A percentile compares a stretch with the other conserved stretches of the same genome.
Conservation (phyloP, 2,113 vertebrate species). For the Nasalis larvatus region DNA sequence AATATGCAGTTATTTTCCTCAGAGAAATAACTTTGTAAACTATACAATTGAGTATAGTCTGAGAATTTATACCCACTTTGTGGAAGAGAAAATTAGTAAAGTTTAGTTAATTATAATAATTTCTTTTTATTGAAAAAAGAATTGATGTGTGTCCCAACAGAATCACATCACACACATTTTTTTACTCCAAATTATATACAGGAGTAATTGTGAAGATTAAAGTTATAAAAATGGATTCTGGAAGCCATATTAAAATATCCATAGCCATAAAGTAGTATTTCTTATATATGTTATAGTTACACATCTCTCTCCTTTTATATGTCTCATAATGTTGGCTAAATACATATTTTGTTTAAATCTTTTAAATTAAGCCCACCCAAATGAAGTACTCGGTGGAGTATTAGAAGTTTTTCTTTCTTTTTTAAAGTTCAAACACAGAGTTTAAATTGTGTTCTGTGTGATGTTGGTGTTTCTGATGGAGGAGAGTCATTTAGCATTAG, state of each 20-base stretch:
- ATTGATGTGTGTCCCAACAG: constrained; percentile 14
- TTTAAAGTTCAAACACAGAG: not conserved
- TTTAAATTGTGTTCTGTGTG: not conserved
- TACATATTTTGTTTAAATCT: not conserved
- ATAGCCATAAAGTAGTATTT: not conserved
- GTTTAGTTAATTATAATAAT: constrained; percentile 67
- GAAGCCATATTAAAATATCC: not conserved
- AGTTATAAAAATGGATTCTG: constrained; percentile 28
- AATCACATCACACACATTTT: constrained; percentile 15
- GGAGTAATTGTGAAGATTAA: not conserved
- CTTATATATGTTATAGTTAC: not conserved
- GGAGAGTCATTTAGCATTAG: not conserved
- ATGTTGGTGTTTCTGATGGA: not conserved
- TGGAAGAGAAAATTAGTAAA: constrained; percentile 61
- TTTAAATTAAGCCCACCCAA: not conserved
- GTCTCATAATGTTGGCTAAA: not conserved
- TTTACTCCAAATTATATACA: constrained; percentile 58
- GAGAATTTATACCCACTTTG: constrained; percentile 58
- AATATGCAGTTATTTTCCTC: constrained; percentile 58
- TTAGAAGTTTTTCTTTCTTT: not conserved
- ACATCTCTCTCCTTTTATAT: not conserved
- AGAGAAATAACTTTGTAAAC: not conserved
- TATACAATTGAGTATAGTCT: constrained; percentile 49
- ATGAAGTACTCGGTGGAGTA: not conserved
- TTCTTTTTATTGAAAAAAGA: constrained; percentile 60